Evolutionary conservation across 2,113 vertebrate species (phyloP).

Genomic region (Pelvicachromis taeniatus): DNA sequence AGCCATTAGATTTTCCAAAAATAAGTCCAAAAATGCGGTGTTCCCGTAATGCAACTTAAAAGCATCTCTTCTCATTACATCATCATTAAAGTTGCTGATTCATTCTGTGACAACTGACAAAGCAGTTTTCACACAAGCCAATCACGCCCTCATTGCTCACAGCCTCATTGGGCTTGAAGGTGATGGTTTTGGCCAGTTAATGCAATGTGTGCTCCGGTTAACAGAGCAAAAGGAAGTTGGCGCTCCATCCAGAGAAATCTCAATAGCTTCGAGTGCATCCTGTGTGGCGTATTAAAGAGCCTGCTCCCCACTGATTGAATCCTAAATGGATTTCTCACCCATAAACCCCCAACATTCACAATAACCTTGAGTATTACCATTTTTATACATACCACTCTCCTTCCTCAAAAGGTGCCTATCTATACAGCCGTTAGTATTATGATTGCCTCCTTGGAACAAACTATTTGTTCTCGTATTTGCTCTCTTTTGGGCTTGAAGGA

Average conservation of each 20-base stretch:
- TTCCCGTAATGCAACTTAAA: background rate
- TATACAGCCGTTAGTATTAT: background rate
- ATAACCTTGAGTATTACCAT: slow-evolving; percentile 10
- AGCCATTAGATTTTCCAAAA: background rate
- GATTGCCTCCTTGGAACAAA: background rate
- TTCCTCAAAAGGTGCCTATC: background rate
- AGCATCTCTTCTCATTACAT: background rate
- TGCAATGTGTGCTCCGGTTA: background rate
- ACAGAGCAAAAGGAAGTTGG: background rate
- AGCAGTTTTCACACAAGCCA: background rate
- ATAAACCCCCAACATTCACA: slow-evolving; percentile 12
- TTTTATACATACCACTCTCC: background rate
- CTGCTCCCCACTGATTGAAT: slow-evolving; percentile 19
- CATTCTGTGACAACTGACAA: background rate
- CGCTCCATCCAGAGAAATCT: background rate
- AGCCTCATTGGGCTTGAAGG: slow-evolving; percentile 6
- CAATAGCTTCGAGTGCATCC: background rate
- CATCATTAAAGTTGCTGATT: background rate
- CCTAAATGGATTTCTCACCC: slow-evolving; percentile 27
- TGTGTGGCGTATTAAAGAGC: background rate
- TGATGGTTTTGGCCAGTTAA: background rate
- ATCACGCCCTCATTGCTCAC: background rate
- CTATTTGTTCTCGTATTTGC: background rate
- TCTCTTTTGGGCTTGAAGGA: background rate
- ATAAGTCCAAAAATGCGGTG: background rate